Conservation (phyloP, 35 echinoderm and acorn worm genomes). For the Holothuria glaberrima region DNA sequence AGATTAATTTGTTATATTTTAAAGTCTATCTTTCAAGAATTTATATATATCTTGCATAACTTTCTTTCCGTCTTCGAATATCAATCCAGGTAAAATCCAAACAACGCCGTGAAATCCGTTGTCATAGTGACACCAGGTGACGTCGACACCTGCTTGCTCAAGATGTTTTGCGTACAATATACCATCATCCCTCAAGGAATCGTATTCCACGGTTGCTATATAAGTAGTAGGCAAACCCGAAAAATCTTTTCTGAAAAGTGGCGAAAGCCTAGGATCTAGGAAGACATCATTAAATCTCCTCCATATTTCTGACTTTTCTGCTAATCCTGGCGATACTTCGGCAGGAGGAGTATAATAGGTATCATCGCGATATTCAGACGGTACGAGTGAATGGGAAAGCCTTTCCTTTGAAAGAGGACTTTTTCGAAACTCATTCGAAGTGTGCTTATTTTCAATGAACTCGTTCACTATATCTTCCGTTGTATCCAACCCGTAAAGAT, state of each 20-base stretch:
- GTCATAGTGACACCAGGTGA: constrained; percentile 75
- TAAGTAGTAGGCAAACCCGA: constrained; percentile 72
- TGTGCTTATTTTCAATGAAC: constrained; percentile 30
- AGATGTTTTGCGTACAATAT: constrained; percentile 72
- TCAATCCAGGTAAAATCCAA: constrained; percentile 11
- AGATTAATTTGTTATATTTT: too few species aligned
- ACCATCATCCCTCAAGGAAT: constrained; percentile 81
- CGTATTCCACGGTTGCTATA: constrained; percentile 74
- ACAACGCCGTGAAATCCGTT: constrained; percentile 78
- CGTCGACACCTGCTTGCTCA: constrained; percentile 56
- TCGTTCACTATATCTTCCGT: too few species aligned
- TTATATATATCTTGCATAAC: constrained; percentile 14
- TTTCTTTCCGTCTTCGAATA: background rate
- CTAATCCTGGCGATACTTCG: background rate
- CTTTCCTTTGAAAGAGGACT: background rate
- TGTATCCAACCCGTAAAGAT: background rate
- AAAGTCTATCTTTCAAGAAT: background rate
- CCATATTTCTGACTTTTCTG: background rate
- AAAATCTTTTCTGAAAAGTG: constrained; percentile 64
- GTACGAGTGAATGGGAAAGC: constrained; percentile 25
- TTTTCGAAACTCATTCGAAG: background rate
- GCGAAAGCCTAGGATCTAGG: constrained; percentile 58
- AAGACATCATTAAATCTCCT: constrained; percentile 24
- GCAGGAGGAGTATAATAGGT: background rate
- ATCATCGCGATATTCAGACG: constrained; percentile 9